Evolutionary conservation across 2,113 vertebrate species (phyloP).

Genomic region (Dendrocopos noguchii): DNA sequence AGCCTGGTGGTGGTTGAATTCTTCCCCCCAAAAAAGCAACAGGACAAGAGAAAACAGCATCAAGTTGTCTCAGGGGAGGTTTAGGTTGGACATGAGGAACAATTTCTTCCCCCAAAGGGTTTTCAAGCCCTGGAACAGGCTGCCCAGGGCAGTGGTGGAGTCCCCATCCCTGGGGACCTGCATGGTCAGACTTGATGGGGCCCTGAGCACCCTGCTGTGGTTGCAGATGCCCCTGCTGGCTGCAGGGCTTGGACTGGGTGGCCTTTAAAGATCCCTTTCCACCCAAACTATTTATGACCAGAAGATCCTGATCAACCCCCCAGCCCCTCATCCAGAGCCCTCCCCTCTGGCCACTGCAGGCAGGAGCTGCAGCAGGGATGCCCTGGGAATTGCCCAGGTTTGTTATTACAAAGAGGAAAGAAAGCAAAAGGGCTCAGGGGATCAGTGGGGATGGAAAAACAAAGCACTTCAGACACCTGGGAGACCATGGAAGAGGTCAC

Average conservation of each 20-base stretch:
- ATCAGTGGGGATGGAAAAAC: background rate
- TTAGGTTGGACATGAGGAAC: too few relatives aligned
- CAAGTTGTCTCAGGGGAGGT: too few relatives aligned
- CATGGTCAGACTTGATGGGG: background rate
- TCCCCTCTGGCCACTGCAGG: background rate
- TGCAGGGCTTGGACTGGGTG: background rate
- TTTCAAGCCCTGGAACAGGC: too few relatives aligned
- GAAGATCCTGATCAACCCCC: background rate
- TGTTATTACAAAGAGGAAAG: background rate
- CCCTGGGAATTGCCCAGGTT: background rate
- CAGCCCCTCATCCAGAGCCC: background rate
- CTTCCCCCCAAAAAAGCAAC: too few relatives aligned
- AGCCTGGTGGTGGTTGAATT: too few relatives aligned
- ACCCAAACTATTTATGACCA: too few relatives aligned
- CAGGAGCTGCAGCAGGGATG: rapidly evolving
- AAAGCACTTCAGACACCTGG: background rate
- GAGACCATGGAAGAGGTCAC: conserved; percentile 32
- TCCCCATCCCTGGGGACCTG: too few relatives aligned
- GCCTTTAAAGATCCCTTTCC: too few relatives aligned
- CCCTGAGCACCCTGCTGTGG: background rate
- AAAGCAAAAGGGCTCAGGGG: conserved; percentile 17
- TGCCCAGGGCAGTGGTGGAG: too few relatives aligned
- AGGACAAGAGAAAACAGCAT: too few relatives aligned
- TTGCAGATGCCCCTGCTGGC: background rate
- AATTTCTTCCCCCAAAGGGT: too few relatives aligned